Conservation (phyloP, 2,888 invertebrate genomes). For the Ennomos erosarius region DNA sequence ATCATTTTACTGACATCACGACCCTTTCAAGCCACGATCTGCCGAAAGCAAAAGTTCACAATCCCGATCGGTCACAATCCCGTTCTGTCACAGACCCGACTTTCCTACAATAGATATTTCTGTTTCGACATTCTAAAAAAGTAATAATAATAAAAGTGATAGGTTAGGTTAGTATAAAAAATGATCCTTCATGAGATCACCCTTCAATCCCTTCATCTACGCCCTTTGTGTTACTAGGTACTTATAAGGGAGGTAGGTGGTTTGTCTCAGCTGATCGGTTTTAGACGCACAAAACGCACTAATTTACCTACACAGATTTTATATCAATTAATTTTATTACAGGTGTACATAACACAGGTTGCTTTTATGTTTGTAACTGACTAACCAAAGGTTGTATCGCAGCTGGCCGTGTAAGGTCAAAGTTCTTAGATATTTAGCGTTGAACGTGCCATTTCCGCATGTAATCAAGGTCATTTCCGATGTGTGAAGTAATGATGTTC, state of each 20-base stretch:
- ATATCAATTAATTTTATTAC: conserved; percentile 24
- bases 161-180: neutral
- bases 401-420: conserved; percentile 19
- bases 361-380: conserved; percentile 2
- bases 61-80: no score
- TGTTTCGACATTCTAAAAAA: no score
- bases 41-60: no score
- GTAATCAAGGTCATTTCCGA: conserved; percentile 26
- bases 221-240: neutral
- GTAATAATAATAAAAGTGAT: no score
- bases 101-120: conserved; percentile 3
- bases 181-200: conserved; percentile 19
- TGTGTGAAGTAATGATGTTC: neutral
- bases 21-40: conserved; percentile 11
- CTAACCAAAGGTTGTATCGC: neutral
- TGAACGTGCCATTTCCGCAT: conserved; percentile 17
- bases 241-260: conserved; percentile 23
- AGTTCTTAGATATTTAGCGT: conserved; percentile 12
- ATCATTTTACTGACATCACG: neutral
- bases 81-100: no score
- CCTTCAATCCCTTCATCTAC: conserved; percentile 21
- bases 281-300: conserved; percentile 11
- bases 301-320: conserved; percentile 2
- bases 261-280: conserved; percentile 20
- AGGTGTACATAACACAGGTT: conserved; percentile 18